phyloP scores from a whole-genome alignment of 2,888 invertebrate species.

The Drosophila affinis region DNA sequence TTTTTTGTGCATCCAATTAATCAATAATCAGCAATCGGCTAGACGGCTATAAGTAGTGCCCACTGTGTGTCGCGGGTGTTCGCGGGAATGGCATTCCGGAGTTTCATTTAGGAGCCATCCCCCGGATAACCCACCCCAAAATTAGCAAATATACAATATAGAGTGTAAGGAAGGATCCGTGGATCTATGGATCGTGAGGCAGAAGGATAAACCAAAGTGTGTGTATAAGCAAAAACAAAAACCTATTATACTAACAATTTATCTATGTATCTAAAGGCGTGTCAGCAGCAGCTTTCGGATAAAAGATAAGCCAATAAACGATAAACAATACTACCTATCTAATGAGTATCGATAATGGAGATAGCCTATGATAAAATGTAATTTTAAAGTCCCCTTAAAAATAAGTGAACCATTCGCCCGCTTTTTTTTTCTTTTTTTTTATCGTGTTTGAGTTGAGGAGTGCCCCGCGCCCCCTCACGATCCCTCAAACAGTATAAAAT shows the following conservation, averaged over 20 bases:
- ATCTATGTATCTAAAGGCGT: background rate
- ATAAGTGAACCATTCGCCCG: background rate
- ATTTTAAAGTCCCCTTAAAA: background rate
- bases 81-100: too few species aligned
- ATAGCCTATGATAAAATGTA: slow-evolving; percentile 63
- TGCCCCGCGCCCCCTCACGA: background rate
- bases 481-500: slow-evolving; percentile 21
- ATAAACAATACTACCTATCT: slow-evolving; percentile 60
- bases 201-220: slow-evolving; percentile 73
- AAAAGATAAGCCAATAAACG: background rate
- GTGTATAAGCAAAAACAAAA: slow-evolving; percentile 55
- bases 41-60: slow-evolving; percentile 53
- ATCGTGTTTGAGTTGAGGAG: slow-evolving; percentile 12
- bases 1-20: slow-evolving; percentile 46
- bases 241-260: slow-evolving; percentile 43
- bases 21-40: slow-evolving; percentile 57
- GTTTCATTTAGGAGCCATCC: too few species aligned
- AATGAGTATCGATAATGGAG: slow-evolving; percentile 49
- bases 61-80: slow-evolving; percentile 55
- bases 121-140: slow-evolving; percentile 8
- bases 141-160: slow-evolving; percentile 62
- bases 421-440: slow-evolving; percentile 35
- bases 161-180: slow-evolving; percentile 26
- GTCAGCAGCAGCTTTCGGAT: background rate
- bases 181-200: background rate